Evolutionary conservation across 2,888 invertebrate genomes (phyloP).

Genomic region (Tubulanus polymorphus): DNA sequence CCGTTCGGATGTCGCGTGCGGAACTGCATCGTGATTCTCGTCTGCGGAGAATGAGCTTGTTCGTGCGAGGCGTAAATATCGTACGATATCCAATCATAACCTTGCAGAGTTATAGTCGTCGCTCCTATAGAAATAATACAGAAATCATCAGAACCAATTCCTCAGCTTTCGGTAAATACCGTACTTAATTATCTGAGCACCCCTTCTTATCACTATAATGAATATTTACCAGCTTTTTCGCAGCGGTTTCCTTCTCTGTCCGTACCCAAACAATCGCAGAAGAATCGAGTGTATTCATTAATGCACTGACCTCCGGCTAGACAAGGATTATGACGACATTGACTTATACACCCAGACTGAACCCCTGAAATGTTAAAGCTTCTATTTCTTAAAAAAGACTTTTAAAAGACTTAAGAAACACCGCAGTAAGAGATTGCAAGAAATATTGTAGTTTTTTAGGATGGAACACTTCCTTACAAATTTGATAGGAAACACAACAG

Average conservation of each 20-base stretch:
- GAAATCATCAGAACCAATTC: background rate
- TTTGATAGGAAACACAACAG: no score
- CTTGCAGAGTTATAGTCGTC: slow-evolving; percentile 78
- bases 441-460: no score
- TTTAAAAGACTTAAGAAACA: no score
- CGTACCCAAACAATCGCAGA: slow-evolving; percentile 91
- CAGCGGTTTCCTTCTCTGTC: slow-evolving; percentile 87
- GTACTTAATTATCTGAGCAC: background rate
- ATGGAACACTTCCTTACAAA: no score
- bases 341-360: slow-evolving; percentile 73
- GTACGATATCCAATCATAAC: slow-evolving; percentile 89
- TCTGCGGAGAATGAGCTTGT: slow-evolving; percentile 80
- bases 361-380: slow-evolving; percentile 23
- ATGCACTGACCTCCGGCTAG: slow-evolving; percentile 83
- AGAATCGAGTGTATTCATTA: slow-evolving; percentile 83
- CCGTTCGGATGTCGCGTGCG: slow-evolving; percentile 88
- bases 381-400: no score
- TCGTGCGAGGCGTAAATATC: slow-evolving; percentile 90
- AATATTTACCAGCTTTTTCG: slow-evolving; percentile 78
- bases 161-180: no score
- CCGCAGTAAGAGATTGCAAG: no score
- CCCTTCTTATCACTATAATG: background rate
- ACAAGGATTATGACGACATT: slow-evolving; percentile 71
- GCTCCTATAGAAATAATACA: slow-evolving; percentile 63
- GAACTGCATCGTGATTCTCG: slow-evolving; percentile 75